Base-by-base conservation (phyloP, 35 echinoderm and acorn worm species). In the Stichopus chloronotus region DNA sequence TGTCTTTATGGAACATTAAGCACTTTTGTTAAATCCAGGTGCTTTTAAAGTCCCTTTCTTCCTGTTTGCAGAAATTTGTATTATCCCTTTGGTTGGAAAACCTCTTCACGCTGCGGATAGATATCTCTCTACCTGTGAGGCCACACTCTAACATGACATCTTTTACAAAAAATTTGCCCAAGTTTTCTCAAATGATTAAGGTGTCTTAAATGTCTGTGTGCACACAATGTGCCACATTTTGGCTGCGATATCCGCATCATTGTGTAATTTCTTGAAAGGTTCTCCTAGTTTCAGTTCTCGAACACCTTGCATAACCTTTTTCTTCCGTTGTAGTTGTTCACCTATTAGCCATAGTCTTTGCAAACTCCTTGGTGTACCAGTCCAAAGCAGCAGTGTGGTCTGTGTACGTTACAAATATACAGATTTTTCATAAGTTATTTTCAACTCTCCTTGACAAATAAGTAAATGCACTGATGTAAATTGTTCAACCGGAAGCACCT, bases 111-210 rank as follows among this genome's bases (percentile, higher is more conserved):
- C n/a, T 78, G n/a, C 76, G n/a, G 76, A 78, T 12, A 5, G 76
- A 78, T 14, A 78, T 25, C 6, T 1, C 76, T 25, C 76, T 78
- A 21, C 17, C 76, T 12, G n/a, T 78, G 76, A 78, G 76, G 52
- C 76, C 76, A 78, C 76, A 78, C 76, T 78, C 76, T 43, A 78
- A 78, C 21, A 78, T 78, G 76, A 78, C 76, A 78, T 78, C 76
- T 78, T 78, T 86, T 3, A 57, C n/a, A 20, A 53, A 20, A 59
- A 86, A 86, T 8, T 59, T n/a, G n/a, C 21, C 30, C 83, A 25
- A 11, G 22, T 16, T 55, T 59, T 57, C 57, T 57, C 83, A 86
- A 55, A 86, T 55, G 10, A 7, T 59, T 57, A 86, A 86, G 57
- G 30, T 84, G 81, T 82, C 20, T 13, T 17, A 5, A 25, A 84